Conservation (phyloP, 2,113 vertebrate species). For the Struthidea cinerea region DNA sequence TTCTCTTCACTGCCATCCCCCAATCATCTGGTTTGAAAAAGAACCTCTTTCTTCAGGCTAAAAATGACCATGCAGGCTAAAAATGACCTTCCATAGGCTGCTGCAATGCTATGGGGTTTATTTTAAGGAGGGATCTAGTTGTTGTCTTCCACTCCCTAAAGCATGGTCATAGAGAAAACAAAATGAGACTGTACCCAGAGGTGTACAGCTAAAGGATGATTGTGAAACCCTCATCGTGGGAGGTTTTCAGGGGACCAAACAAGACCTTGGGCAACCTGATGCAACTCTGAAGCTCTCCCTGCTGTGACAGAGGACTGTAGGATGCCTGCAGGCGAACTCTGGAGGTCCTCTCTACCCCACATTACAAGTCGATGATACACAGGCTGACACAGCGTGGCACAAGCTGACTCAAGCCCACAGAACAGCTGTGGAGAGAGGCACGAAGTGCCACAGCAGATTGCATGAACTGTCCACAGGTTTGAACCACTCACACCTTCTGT, state of each 20-base stretch:
- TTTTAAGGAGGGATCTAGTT: background rate
- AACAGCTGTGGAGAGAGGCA: background rate
- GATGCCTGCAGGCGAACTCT: background rate
- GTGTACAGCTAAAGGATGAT: background rate
- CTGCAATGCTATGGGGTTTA: background rate
- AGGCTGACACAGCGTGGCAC: background rate
- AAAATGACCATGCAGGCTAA: background rate
- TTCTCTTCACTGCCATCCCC: background rate
- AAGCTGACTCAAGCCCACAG: background rate
- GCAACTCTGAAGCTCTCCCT: background rate
- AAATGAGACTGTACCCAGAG: background rate
- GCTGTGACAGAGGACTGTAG: background rate
- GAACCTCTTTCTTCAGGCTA: background rate
- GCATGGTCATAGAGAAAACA: background rate
- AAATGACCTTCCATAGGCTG: background rate
- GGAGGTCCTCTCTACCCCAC: background rate
- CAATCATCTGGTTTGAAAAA: background rate
- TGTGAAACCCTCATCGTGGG: background rate
- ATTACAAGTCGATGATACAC: rapidly evolving
- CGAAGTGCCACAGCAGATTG: background rate
- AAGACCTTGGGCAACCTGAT: background rate
- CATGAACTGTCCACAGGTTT: background rate
- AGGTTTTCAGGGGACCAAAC: background rate
- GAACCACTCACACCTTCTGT: background rate
- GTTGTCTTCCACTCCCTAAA: background rate